These are phyloP conservation scores for Chloromyia formosa DNA, from an alignment of 2,888 invertebrate genomes.

Conservation along the genomic window DNA sequence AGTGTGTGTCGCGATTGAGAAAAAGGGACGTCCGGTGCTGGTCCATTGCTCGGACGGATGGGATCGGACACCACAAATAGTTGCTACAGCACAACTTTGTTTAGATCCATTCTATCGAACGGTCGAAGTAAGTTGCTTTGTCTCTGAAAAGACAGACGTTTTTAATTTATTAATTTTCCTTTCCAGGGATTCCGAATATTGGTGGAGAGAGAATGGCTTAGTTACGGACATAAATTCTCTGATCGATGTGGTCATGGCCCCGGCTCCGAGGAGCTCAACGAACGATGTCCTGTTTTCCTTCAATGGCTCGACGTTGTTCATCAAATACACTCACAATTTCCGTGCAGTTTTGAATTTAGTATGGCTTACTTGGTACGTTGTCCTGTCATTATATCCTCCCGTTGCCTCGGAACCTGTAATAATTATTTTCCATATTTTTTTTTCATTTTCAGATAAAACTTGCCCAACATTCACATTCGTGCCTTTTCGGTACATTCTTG, in stretches of 20 bases:
- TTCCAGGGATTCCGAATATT: constrained; percentile 89
- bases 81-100: constrained; percentile 89
- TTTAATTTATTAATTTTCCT: constrained; percentile 17
- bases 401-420: too few species aligned
- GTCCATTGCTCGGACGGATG: constrained; percentile 99
- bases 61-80: constrained; percentile 98
- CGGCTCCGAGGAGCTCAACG: constrained; percentile 88
- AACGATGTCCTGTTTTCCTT: constrained; percentile 95
- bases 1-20: constrained; percentile 81
- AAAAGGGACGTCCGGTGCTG: constrained; percentile 86
- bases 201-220: constrained; percentile 96
- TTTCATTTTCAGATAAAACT: constrained; percentile 80
- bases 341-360: constrained; percentile 95
- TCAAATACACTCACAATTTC: constrained; percentile 88
- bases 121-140: constrained; percentile 74
- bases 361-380: constrained; percentile 88
- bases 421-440: neutral
- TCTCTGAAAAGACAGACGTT: neutral
- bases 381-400: too few species aligned
- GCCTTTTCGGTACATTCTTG: constrained; percentile 96
- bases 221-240: constrained; percentile 98
- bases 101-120: constrained; percentile 96
- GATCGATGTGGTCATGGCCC: constrained; percentile 90
- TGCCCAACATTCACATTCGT: constrained; percentile 94
- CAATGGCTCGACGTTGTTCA: constrained; percentile 98